Base-by-base conservation (phyloP, 2,113 vertebrate genomes). In the Crocuta crocuta region DNA sequence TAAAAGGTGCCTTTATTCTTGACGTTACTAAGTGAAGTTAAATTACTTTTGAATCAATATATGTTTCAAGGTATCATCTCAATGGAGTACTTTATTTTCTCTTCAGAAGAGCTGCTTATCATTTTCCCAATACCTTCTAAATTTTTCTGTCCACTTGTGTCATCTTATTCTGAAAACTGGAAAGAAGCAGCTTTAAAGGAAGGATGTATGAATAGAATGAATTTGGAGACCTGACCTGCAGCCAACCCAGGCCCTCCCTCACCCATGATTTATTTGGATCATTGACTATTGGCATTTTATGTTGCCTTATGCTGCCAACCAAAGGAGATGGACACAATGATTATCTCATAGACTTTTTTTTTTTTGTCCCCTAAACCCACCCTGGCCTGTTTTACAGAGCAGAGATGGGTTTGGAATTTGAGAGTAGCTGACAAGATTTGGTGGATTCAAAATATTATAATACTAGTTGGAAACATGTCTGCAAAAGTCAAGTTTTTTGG, bases 401-500 rank as follows among this genome's bases (percentile, higher is more conserved):
- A 68, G 83, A 97, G 79, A 63, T 83, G 86, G 53, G 66, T 74
- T 92, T 92, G 73, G 79, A 92, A 35, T 97, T 96, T 96, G 79
- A 86, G 71, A 97, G 48, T 43, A 87, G 86, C 79, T 95, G 68
- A 95, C 12, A 85, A 79, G 89, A 70, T 83, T 97, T 87, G 83
- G 83, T 97, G 94, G 90, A 92, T 95, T 97, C 24, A 83, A 89
- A 71, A 33, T 94, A 48, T 91, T 96, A 83, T 58, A 58, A 66
- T 74, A 58, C 80, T 94, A 89, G 15, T 89, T 92, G 61, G 68
- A 95, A 95, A 63, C 48, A 74, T 92, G 28, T 95, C 66, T 94
- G 73, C 24, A 85, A 85, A 89, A 89, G 26, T 45, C 61, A 78
- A 12, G 23, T 35, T 95, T 88, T 91, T 82, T 24, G 85, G 71